Base-by-base conservation (phyloP, 2,888 invertebrate species). In the Andrena marginata region DNA sequence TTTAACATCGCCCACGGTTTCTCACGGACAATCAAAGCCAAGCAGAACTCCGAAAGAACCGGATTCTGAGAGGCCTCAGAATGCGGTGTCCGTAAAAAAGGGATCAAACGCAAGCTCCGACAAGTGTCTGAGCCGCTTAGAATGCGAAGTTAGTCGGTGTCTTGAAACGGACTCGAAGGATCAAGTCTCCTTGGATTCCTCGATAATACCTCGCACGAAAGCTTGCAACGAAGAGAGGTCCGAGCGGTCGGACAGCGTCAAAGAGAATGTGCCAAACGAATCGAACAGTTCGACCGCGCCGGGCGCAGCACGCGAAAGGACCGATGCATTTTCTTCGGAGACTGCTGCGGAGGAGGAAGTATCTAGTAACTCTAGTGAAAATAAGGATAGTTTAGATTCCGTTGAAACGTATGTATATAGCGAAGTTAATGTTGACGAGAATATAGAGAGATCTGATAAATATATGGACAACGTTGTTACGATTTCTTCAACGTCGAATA, bases 391-490 rank as follows among this genome's bases (percentile, higher is more conserved):
- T 67, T 49, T 60, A 51, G 79, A 67, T 42, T 56, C 78, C 13
- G 63, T 75, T 60, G 74, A 75, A 65, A n/a, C 63, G 29, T 67
- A 59, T 68, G 75, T 70, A 59, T 29, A 82, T 73, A 72, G 64
- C 35, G 79, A 85, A 70, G 23, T 75, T 69, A 74, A 82, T 74
- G 29, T 85, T 70, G 73, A 83, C 20, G 64, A 73, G 13, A 29
- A 73, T 5, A 16, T 70, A 65, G 42, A 70, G 5, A 60, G 54
- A 60, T 79, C 84, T 62, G 79, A 76, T 56, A 65, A 79, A 35
- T 68, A 49, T 31, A 72, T 70, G 48, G 72, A 78, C 13, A 48
- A 83, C 35, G 33, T 60, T 76, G 59, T 56, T 20, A 20, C 48
- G 4, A 74, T 67, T 54, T 35, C 78, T 8, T 54, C 79, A 6